Base-by-base conservation (phyloP, 1,140 invertebrate genomes). In the Helicorthomorpha holstii region DNA sequence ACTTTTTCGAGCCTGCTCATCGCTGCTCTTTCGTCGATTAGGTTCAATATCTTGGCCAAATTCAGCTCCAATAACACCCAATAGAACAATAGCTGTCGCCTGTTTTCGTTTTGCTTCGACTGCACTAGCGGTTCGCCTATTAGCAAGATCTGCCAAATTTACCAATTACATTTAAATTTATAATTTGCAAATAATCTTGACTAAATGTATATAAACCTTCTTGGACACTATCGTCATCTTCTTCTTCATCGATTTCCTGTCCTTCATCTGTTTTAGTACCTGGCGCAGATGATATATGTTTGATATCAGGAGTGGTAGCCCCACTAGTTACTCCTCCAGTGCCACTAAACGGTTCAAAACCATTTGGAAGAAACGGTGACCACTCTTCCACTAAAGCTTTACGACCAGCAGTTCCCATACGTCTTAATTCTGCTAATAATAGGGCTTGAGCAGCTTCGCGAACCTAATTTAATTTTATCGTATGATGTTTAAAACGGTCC, bases 21-120 rank as follows among this genome's bases (percentile, higher is more conserved):
- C 60, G 23, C 52, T 42, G 23, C 54, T 57, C 51, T 62, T 56
- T 23, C 59, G 70, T 71, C 61, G 69, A 66, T 58, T 70, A 61
- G 75, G 14, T 55, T 58, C 54, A 47, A 74, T 67, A 59, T 75
- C 91, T 63, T 94, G 88, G 0, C 94, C 93, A 69, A 98, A 98
- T 68, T 98, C 93, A 0, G 93, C 88, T 0, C 95, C 95, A 51
- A 99, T 93, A 0, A 98, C 93, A 0, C 93, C 94, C 22, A 98
- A 66, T 38, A 99, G 69, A 0, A 99, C 90, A 0, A 99, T 90
- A 0, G 95, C 90, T 0, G 93, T 98, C 0, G 91, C 91, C 69
- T 99, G 92, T 61, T 95, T 95, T 10, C 92, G 74, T 55, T 91
- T 87, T 29, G 91, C 70, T 69, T 98, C 89, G 0, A 83, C 81